Evolutionary conservation across 2,113 vertebrate species (phyloP), one percentile per base, ranked within the genome.

Genomic region (Seriola dumerili): DNA sequence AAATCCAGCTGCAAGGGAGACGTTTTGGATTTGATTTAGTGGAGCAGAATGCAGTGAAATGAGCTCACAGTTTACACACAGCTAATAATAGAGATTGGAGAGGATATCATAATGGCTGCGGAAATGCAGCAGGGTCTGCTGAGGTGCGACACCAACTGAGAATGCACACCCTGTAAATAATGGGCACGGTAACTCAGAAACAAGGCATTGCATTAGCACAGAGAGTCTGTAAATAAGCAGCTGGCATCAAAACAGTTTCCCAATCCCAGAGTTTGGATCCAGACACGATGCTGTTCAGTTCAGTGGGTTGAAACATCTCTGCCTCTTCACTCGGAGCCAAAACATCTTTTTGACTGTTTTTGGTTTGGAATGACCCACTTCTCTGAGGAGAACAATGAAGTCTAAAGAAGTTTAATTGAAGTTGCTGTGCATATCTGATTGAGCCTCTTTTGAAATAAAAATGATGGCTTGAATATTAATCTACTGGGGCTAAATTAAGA

Each of bases 361-460:
- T 59, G 10, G 83, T 44, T 36, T 50, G 76, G 80, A 89, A 52
- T 93, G 91, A 91, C 92, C 88, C 89, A 93, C 67, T 94, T 94
- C 75, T 87, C 65, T 79, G 55, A 82, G 63, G 68, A 80, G 77
- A 90, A 91, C 87, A 88, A 88, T 87, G 54, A 84, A 85, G 78
- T 83, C 77, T 67, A 72, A 80, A 85, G 88, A 88, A 86, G 81
- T 92, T 93, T 89, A 88, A 93, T 92, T 91, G 72, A 89, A 91
- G 84, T 89, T 76, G 75, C 68, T 25, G 23, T 68, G 87, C 86
- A 67, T 91, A 91, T 94, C 90, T 88, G 85, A 94, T 92, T 29
- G 80, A 84, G 76, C 55, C 63, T 67, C 78, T 79, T 89, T 85
- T 90, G 57, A 93, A 91, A 91, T 69, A 73, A 74, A 91, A 91